Evolutionary conservation across 2,888 invertebrate species (phyloP).

Genomic region (Lucinisca nassula): DNA sequence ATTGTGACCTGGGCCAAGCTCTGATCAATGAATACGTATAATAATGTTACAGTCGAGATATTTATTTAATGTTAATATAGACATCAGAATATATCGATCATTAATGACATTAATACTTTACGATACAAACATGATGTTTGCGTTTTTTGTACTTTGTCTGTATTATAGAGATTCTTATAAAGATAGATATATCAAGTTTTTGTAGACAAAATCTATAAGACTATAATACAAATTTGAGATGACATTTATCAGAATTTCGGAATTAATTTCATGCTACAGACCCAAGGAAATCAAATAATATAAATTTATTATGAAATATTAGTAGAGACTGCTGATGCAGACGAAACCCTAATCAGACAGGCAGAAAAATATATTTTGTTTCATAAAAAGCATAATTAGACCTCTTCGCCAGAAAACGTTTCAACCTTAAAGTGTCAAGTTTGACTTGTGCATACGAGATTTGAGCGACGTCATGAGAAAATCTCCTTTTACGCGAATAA

Average conservation of each 20-base stretch:
- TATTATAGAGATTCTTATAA: not conserved
- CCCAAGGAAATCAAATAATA: not conserved
- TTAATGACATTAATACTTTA: not conserved
- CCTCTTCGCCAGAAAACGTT: too few relatives aligned
- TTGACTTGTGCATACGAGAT: too few relatives aligned
- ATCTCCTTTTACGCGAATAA: too few relatives aligned
- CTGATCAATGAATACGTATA: too few relatives aligned
- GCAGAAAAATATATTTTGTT: too few relatives aligned
- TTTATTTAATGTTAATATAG: not conserved
- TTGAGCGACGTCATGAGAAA: too few relatives aligned
- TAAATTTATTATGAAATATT: not conserved
- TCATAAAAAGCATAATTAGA: too few relatives aligned
- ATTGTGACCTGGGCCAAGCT: not conserved
- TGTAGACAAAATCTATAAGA: not conserved
- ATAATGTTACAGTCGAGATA: not conserved
- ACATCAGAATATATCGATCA: not conserved
- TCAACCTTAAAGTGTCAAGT: too few relatives aligned
- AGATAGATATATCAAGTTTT: not conserved
- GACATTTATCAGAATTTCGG: not conserved
- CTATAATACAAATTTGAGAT: not conserved
- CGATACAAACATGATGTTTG: not conserved
- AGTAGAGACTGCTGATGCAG: not conserved
- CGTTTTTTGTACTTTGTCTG: too few relatives aligned
- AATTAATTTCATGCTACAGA: not conserved
- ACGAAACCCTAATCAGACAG: too few relatives aligned